Percentiles rank a stretch among this genome's conserved stretches.
Conservation (phyloP, 2,797 vertebrate genomes). For the Iguana delicatissima region DNA sequence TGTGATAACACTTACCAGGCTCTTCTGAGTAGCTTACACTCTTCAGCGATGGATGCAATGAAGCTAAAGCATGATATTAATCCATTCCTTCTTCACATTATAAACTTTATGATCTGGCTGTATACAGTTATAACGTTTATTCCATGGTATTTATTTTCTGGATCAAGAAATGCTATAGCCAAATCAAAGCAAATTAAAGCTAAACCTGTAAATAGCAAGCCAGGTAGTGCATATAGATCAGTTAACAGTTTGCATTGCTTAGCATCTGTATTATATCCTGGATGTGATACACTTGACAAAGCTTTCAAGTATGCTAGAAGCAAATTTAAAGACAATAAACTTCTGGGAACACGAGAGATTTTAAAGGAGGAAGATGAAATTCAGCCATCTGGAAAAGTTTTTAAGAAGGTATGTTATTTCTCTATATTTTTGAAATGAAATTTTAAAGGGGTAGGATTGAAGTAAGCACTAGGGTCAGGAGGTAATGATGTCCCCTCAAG, state of each 20-base stretch:
- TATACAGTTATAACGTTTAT: slow-evolving; percentile 89
- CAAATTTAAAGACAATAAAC: slow-evolving; percentile 85
- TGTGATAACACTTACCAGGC: slow-evolving; percentile 51
- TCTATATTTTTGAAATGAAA: slow-evolving; percentile 15
- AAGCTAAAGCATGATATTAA: slow-evolving; percentile 92
- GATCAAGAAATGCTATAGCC: slow-evolving; percentile 79
- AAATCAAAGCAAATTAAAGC: slow-evolving; percentile 87
- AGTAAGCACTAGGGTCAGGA: background rate
- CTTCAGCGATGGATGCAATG: slow-evolving; percentile 80
- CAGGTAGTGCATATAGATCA: slow-evolving; percentile 88
- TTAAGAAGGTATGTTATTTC: slow-evolving; percentile 89
- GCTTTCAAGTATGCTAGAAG: slow-evolving; percentile 86
- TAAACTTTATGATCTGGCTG: slow-evolving; percentile 87
- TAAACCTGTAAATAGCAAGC: slow-evolving; percentile 79
- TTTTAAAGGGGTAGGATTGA: background rate
- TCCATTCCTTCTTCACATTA: slow-evolving; percentile 87
- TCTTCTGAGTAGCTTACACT: slow-evolving; percentile 60
- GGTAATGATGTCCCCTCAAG: too few species aligned
- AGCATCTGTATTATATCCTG: slow-evolving; percentile 84
- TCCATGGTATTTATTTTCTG: slow-evolving; percentile 86
- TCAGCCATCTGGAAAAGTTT: slow-evolving; percentile 92
- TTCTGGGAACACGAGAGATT: slow-evolving; percentile 91
- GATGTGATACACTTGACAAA: slow-evolving; percentile 90
- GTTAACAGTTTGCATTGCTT: slow-evolving; percentile 83
- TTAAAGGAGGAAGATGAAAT: slow-evolving; percentile 93